Evolutionary conservation across 2,797 vertebrate genomes (phyloP), one percentile per base, ranked within the genome.

Genomic region (Anableps anableps): DNA sequence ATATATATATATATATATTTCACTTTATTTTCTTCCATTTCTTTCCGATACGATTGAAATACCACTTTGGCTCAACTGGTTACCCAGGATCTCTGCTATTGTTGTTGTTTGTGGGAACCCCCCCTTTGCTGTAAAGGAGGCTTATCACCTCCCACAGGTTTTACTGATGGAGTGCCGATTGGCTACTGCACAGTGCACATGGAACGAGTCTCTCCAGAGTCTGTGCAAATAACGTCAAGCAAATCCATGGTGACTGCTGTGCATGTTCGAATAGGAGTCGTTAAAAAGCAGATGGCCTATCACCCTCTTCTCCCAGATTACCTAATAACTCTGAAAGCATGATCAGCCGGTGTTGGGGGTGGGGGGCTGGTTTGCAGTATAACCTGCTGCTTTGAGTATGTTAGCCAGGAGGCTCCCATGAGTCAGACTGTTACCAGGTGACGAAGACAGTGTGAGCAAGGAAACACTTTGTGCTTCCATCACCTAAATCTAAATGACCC

Each of bases 341-440:
- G 79, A 88, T 85, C 80, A 83, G 58, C 79, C 75, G 80, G 66
- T 79, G 80, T 66, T 62, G 3, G 14, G 16, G 70, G 70, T 1
- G 43, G 51, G 47, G 58, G 41, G 68, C 16, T 47, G 78, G 83
- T 83, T 81, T 88, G 90, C 90, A 82, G 86, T 87, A 88, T 84
- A 91, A 88, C 85, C 76, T 68, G 75, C 93, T 83, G 85, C 89
- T 89, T 55, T 60, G 87, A 91, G 91, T 86, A 85, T 80, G 89
- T 90, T 90, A 92, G 77, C 73, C 76, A 75, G 77, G 78, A 87
- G 84, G 80, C 86, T 89, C 84, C 85, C 58, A 1, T 53, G 88
- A 92, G 84, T 92, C 88, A 83, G 89, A 89, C 80, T 79, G 91
- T 94, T 93, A 90, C 94, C 92, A 92, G 93, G 94, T 92, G 91